Evolutionary conservation across 37 sponge, comb jelly and placozoan genomes (phyloP).

Genomic region (Petrosia ficiformis): DNA sequence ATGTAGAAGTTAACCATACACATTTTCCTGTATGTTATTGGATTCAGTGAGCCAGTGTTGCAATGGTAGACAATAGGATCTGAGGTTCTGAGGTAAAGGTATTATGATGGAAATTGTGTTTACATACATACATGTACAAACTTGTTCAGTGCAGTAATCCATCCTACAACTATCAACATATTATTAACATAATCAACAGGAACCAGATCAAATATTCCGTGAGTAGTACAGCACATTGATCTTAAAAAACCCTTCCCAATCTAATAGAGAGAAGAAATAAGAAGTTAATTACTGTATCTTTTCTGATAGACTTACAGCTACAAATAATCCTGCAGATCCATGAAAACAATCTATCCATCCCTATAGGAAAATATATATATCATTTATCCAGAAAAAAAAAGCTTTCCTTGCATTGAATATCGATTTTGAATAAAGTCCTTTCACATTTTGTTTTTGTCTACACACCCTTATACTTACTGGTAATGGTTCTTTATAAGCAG

Average conservation of each 20-base stretch:
- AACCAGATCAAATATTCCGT: constrained; percentile 58
- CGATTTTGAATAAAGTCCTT: too few species aligned
- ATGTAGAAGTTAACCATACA: constrained; percentile 44
- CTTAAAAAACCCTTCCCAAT: constrained; percentile 73
- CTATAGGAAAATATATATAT: too few species aligned
- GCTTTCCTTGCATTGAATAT: too few species aligned
- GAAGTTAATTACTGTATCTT: too few species aligned
- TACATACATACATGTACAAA: constrained; percentile 7
- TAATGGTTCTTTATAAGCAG: too few species aligned
- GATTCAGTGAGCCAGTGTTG: constrained; percentile 52
- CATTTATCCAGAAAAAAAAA: too few species aligned
- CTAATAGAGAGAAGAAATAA: constrained; percentile 51
- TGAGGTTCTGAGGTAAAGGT: constrained; percentile 61
- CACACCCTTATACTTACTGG: too few species aligned
- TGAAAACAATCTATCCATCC: constrained; percentile 86
- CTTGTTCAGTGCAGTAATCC: constrained; percentile 38
- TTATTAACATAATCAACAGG: constrained; percentile 78
- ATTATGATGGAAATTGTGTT: constrained; percentile 54
- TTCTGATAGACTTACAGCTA: constrained; percentile 71
- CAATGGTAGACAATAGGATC: constrained; percentile 80
- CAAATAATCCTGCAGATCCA: constrained; percentile 74
- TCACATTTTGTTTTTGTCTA: too few species aligned
- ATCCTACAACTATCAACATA: constrained; percentile 62
- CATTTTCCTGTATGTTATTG: constrained; percentile 52
- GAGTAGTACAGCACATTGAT: constrained; percentile 29